phyloP scores from a whole-genome alignment of 1,140 invertebrate genomes.

The Spodoptera litura region DNA sequence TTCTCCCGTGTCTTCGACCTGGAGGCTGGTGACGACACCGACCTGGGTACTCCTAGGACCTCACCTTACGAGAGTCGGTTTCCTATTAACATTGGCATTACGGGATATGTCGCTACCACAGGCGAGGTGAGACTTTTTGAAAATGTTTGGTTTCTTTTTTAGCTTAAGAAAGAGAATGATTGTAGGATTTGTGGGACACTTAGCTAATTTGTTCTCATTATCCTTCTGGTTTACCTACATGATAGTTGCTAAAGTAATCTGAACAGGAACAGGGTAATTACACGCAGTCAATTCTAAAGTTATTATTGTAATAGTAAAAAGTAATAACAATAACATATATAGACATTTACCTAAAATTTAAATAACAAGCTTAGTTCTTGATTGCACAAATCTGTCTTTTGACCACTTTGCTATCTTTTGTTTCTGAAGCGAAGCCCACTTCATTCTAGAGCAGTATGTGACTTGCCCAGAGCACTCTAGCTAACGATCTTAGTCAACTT shows the following conservation, averaged over 20 bases:
- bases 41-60: conserved; percentile 88
- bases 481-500: conserved; percentile 23
- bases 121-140: conserved; percentile 91
- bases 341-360: too few relatives aligned
- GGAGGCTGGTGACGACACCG: conserved; percentile 92
- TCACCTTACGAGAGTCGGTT: conserved; percentile 95
- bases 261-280: too few relatives aligned
- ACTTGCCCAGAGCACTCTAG: conserved; percentile 9
- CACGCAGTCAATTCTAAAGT: too few relatives aligned
- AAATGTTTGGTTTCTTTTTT: background rate
- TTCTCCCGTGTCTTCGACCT: conserved; percentile 97
- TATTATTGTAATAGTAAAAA: too few relatives aligned
- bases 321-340: too few relatives aligned
- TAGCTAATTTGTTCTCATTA: too few relatives aligned
- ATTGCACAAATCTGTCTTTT: background rate
- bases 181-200: too few relatives aligned
- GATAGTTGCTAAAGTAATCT: too few relatives aligned
- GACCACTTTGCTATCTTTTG: background rate
- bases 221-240: too few relatives aligned
- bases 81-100: conserved; percentile 98
- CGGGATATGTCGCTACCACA: conserved; percentile 97
- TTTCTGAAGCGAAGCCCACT: background rate
- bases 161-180: background rate
- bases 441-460: background rate
- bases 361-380: background rate